Conservation (phyloP, 2,797 vertebrate species). For the Notoglanidium macrostoma region DNA sequence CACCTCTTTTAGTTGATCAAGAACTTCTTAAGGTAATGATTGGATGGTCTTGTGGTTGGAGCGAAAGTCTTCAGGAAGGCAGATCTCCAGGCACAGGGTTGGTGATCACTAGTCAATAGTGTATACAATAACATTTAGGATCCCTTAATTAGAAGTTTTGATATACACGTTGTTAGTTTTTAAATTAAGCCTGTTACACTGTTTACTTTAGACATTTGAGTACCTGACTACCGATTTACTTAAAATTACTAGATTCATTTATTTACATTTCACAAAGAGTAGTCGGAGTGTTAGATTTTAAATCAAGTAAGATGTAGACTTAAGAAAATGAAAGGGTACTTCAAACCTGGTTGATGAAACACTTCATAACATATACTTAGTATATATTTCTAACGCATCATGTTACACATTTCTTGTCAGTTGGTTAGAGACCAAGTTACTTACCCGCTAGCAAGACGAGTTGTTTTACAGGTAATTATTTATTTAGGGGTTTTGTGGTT, state of each 20-base stretch:
- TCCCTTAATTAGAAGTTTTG: background rate
- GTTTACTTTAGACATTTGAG: background rate
- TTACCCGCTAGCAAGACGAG: no score
- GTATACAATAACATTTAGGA: background rate
- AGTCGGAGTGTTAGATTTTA: background rate
- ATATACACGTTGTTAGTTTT: background rate
- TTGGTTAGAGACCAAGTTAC: no score
- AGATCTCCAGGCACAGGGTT: no score
- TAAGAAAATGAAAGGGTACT: no score
- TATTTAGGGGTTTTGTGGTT: no score
- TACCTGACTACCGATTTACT: background rate
- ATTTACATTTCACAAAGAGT: background rate
- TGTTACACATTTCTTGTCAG: background rate
- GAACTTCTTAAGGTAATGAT: no score
- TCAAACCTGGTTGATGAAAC: no score
- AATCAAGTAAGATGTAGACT: background rate
- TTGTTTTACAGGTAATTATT: background rate
- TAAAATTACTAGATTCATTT: background rate
- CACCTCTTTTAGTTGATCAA: no score
- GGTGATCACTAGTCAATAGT: background rate
- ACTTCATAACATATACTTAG: background rate
- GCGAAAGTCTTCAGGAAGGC: no score
- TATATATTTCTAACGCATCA: background rate
- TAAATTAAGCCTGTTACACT: background rate
- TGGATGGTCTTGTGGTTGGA: no score